A percentile compares a stretch with the other conserved stretches of the same genome.
Evolutionary conservation across 2,888 invertebrate genomes (phyloP).

Genomic region (Melanargia galathea): DNA sequence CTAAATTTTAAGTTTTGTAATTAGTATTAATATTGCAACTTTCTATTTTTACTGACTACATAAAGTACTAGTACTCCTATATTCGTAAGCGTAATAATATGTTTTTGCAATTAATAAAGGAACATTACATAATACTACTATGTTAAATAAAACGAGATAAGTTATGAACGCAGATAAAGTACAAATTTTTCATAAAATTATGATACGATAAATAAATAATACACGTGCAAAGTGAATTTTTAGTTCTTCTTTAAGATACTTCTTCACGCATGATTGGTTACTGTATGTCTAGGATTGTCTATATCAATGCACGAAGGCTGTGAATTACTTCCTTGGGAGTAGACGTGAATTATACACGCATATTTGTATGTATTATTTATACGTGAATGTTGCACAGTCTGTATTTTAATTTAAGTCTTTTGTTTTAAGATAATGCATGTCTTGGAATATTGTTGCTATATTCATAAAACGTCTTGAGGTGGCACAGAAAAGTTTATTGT

Average conservation of each 20-base stretch:
- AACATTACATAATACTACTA: too few relatives aligned
- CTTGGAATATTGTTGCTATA: background rate
- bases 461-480: background rate
- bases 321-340: slow-evolving; percentile 6
- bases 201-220: too few relatives aligned
- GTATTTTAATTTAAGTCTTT: slow-evolving; percentile 26
- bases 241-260: background rate
- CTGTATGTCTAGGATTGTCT: background rate
- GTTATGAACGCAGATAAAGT: too few relatives aligned
- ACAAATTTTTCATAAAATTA: too few relatives aligned
- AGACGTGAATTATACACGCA: background rate
- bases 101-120: too few relatives aligned
- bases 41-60: too few relatives aligned
- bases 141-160: too few relatives aligned
- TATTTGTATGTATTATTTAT: background rate
- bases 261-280: background rate
- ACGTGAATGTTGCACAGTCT: background rate
- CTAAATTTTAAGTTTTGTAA: too few relatives aligned
- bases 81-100: too few relatives aligned
- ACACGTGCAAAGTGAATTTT: too few relatives aligned
- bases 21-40: too few relatives aligned
- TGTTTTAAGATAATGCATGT: slow-evolving; percentile 21
- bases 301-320: slow-evolving; percentile 16
- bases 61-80: too few relatives aligned
- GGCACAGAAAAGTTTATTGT: background rate